phyloP scores from a whole-genome alignment of 2,797 vertebrate species.

The Gephyroberyx darwinii region DNA sequence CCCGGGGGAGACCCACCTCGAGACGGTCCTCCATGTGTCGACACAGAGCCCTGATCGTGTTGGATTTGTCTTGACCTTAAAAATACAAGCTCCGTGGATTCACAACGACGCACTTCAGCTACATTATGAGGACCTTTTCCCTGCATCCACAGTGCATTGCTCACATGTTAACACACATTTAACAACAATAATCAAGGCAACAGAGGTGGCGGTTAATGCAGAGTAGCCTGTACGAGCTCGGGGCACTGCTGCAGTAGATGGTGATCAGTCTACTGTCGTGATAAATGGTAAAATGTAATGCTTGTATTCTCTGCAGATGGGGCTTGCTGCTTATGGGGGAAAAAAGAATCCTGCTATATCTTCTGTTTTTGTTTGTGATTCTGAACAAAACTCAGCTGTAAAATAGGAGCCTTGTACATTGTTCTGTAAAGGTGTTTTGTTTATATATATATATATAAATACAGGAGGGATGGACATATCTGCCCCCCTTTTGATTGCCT shows the following conservation, averaged over 20 bases:
- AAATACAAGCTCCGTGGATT: slow-evolving; percentile 58
- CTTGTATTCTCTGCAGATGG: slow-evolving; percentile 76
- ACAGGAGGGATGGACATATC: slow-evolving; percentile 51
- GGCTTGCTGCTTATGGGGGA: slow-evolving; percentile 80
- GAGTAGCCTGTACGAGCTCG: slow-evolving; percentile 41
- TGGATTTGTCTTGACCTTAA: slow-evolving; percentile 57
- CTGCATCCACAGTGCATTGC: slow-evolving; percentile 59
- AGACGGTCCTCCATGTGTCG: slow-evolving; percentile 69
- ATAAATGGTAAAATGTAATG: slow-evolving; percentile 68
- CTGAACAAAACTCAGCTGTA: slow-evolving; percentile 74
- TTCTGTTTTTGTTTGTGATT: slow-evolving; percentile 72
- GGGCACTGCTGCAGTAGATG: slow-evolving; percentile 45
- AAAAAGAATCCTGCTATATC: slow-evolving; percentile 64
- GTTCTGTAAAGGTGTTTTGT: slow-evolving; percentile 57
- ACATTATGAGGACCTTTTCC: slow-evolving; percentile 40
- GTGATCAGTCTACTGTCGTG: slow-evolving; percentile 61
- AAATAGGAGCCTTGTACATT: slow-evolving; percentile 68
- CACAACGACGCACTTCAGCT: slow-evolving; percentile 58
- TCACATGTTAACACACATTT: slow-evolving; percentile 58
- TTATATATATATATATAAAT: slow-evolving; percentile 25
- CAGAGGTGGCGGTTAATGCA: slow-evolving; percentile 56
- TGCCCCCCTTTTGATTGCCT: slow-evolving; percentile 67
- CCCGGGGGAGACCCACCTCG: slow-evolving; percentile 37
- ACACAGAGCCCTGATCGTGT: slow-evolving; percentile 47
- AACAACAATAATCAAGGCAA: slow-evolving; percentile 61